Percentiles rank a stretch among this genome's conserved stretches.
These are phyloP conservation scores for Aphis craccivora DNA, from an alignment of 1,140 invertebrate genomes.

Conservation along the genomic window DNA sequence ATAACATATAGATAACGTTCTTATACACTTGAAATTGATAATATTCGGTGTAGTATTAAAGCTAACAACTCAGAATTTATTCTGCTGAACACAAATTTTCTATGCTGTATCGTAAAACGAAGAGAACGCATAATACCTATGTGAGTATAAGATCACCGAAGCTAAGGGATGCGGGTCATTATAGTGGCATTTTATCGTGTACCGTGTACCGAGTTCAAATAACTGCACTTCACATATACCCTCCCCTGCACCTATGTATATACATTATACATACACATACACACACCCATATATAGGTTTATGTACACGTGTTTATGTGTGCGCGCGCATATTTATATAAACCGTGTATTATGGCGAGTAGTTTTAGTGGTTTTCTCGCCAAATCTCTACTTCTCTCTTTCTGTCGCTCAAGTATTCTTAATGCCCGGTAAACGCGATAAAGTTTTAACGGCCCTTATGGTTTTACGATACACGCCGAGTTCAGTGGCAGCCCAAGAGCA, in stretches of 20 bases:
- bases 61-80: background rate
- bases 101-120: background rate
- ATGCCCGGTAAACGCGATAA: conserved; percentile 38
- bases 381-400: conserved; percentile 6
- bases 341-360: background rate
- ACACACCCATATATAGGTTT: background rate
- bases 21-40: too few species aligned
- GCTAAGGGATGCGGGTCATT: background rate
- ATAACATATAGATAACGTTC: too few species aligned
- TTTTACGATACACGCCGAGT: conserved; percentile 29
- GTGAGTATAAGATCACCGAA: background rate
- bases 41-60: too few species aligned
- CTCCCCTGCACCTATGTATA: background rate
- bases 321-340: background rate
- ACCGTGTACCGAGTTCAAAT: background rate
- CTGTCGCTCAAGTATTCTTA: background rate
- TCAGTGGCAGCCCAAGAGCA: background rate
- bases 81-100: background rate
- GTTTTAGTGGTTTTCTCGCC: conserved; percentile 28
- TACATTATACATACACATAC: background rate
- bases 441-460: conserved; percentile 52
- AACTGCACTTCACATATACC: background rate
- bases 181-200: background rate
- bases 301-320: background rate
- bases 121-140: background rate